Evolutionary conservation across 2,888 invertebrate species (phyloP).

Genomic region (Lamproptera curius): DNA sequence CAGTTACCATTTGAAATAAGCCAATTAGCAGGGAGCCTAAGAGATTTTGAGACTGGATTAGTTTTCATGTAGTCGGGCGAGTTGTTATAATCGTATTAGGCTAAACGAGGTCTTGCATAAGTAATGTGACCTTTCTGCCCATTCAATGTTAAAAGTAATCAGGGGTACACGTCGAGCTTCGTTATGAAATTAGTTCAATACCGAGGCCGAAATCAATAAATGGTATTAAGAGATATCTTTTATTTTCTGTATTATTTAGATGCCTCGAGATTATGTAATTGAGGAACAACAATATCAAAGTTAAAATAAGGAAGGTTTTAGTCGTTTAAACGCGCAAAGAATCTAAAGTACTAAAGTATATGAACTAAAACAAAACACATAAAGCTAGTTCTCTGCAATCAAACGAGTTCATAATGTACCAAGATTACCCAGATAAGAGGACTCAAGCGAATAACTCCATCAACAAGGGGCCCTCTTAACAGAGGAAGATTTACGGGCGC

Average conservation of each 20-base stretch:
- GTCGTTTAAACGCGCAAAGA: too few relatives aligned
- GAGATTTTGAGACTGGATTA: slow-evolving; percentile 3
- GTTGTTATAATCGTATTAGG: slow-evolving; percentile 2
- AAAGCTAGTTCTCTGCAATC: too few relatives aligned
- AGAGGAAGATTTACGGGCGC: slow-evolving; percentile 15
- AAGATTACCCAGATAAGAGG: slow-evolving; percentile 2
- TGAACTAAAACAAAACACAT: too few relatives aligned
- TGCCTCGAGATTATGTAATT: background rate
- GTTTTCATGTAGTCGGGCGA: background rate
- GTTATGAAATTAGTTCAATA: background rate
- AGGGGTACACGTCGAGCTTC: too few relatives aligned
- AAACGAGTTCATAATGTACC: background rate
- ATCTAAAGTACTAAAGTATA: too few relatives aligned
- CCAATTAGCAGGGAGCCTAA: background rate
- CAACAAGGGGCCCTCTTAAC: slow-evolving; percentile 5
- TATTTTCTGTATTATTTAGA: background rate
- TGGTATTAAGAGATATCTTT: background rate
- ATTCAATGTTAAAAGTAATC: background rate
- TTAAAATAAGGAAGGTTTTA: background rate
- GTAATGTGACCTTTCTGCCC: background rate
- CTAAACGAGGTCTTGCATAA: slow-evolving; percentile 1
- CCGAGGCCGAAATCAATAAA: background rate
- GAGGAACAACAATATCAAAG: background rate
- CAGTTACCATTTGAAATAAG: background rate
- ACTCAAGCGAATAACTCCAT: slow-evolving; percentile 1